Evolutionary conservation across 1,140 invertebrate species (phyloP).

Genomic region (Sycobia sp.): DNA sequence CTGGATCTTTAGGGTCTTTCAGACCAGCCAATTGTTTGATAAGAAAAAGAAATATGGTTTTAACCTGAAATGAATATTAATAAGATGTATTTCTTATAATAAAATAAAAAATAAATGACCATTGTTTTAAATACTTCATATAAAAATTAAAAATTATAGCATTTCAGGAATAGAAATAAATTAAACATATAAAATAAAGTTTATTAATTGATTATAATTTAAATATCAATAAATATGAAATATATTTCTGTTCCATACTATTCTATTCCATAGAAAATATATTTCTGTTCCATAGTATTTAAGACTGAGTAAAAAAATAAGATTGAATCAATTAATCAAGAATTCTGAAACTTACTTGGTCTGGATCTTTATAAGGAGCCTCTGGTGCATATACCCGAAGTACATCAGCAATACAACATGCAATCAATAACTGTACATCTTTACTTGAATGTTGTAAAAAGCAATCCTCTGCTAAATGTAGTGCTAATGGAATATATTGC

Average conservation of each 20-base stretch:
- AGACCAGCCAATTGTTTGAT: constrained; percentile 93
- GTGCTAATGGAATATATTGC: constrained; percentile 90
- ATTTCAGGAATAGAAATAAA: too few relatives aligned
- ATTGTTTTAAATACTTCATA: too few relatives aligned
- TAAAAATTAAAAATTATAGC: too few relatives aligned
- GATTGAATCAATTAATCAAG: neutral
- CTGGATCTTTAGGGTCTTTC: constrained; percentile 94
- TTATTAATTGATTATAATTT: too few relatives aligned
- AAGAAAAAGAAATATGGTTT: constrained; percentile 94
- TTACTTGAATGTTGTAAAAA: constrained; percentile 89
- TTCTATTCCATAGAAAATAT: too few relatives aligned
- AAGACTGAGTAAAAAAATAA: too few relatives aligned
- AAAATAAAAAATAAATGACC: too few relatives aligned
- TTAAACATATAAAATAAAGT: too few relatives aligned
- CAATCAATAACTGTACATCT: constrained; percentile 93
- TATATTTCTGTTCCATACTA: too few relatives aligned
- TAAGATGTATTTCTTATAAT: neutral
- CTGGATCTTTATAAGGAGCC: constrained; percentile 94
- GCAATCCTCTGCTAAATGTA: constrained; percentile 91
- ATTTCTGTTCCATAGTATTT: too few relatives aligned
- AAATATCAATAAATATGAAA: too few relatives aligned
- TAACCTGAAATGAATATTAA: constrained; percentile 50
- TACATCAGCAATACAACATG: constrained; percentile 97
- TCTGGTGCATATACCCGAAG: constrained; percentile 98
- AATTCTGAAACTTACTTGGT: constrained; percentile 77